Conservation (phyloP, 2,888 invertebrate genomes). For the Pyrochroa serraticornis region DNA sequence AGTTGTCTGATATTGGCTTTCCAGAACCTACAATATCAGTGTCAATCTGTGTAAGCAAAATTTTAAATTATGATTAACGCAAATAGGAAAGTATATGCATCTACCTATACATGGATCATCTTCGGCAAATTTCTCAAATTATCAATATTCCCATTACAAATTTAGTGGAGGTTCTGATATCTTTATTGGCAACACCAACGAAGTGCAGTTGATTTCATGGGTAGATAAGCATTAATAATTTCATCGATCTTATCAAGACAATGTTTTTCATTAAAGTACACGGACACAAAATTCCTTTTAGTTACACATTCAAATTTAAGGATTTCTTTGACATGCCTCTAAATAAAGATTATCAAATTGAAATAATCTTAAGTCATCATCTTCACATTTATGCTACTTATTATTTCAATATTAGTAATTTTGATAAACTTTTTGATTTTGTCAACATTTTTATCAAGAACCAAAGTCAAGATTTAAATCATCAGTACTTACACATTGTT, state of each 20-base stretch:
- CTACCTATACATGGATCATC: conserved; percentile 45
- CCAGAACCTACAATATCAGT: too few species aligned
- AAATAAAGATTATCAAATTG: conserved; percentile 2
- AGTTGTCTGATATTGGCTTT: too few species aligned
- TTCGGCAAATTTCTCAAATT: conserved; percentile 53
- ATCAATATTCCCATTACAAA: conserved; percentile 54
- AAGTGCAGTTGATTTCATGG: conserved; percentile 17
- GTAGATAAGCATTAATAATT: not conserved
- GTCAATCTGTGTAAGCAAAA: conserved; percentile 55
- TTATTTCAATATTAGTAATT: not conserved
- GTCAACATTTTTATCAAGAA: not conserved
- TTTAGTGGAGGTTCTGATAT: conserved; percentile 52
- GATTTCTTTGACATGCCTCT: not conserved
- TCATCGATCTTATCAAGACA: conserved; percentile 8
- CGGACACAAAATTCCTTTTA: not conserved
- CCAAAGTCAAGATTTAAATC: too few species aligned
- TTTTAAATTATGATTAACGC: conserved; percentile 47
- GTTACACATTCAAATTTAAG: not conserved
- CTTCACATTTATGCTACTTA: too few species aligned
- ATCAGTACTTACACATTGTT: conserved; percentile 24
- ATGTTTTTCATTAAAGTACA: conserved; percentile 11
- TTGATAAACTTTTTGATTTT: conserved; percentile 5
- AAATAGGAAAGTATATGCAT: conserved; percentile 50
- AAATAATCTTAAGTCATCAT: too few species aligned
- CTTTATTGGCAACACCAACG: conserved; percentile 36